Conservation (phyloP, 2,888 invertebrate species). For the Cerastis leucographa region DNA sequence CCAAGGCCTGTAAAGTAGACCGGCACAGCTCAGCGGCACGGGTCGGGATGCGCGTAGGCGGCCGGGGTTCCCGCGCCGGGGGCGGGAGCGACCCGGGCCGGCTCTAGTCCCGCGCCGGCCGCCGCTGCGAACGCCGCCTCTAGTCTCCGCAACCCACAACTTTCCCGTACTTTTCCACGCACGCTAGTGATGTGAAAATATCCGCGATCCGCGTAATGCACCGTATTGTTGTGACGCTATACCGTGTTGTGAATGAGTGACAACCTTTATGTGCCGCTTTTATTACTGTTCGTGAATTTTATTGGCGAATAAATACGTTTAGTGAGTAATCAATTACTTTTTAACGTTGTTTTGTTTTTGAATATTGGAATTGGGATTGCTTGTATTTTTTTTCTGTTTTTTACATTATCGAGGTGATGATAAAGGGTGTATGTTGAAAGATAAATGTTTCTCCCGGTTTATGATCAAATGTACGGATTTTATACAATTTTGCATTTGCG, state of each 20-base stretch:
- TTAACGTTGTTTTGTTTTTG: conserved; percentile 49
- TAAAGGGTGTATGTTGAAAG: neutral
- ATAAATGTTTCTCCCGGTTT: neutral
- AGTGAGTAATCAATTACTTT: conserved; percentile 65
- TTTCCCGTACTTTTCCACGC: conserved; percentile 79
- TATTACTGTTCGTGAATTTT: conserved; percentile 60
- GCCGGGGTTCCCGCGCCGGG: conserved; percentile 58
- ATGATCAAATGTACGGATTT: neutral
- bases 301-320: conserved; percentile 58
- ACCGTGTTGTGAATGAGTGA: conserved; percentile 65
- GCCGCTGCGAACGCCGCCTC: conserved; percentile 76
- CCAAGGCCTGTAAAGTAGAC: conserved; percentile 27
- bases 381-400: conserved; percentile 20
- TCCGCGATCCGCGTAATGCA: conserved; percentile 59
- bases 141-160: conserved; percentile 64
- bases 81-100: conserved; percentile 74
- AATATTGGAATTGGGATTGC: conserved; percentile 41
- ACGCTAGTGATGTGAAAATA: conserved; percentile 67
- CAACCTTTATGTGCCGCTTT: conserved; percentile 60
- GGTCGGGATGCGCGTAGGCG: conserved; percentile 61
- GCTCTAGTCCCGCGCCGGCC: conserved; percentile 78
- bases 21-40: conserved; percentile 47
- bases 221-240: conserved; percentile 61
- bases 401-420: conserved; percentile 10
- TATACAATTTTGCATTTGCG: neutral